These are phyloP conservation scores for Himalopsyche phryganea DNA, from an alignment of 1,140 invertebrate genomes.

Conservation along the genomic window DNA sequence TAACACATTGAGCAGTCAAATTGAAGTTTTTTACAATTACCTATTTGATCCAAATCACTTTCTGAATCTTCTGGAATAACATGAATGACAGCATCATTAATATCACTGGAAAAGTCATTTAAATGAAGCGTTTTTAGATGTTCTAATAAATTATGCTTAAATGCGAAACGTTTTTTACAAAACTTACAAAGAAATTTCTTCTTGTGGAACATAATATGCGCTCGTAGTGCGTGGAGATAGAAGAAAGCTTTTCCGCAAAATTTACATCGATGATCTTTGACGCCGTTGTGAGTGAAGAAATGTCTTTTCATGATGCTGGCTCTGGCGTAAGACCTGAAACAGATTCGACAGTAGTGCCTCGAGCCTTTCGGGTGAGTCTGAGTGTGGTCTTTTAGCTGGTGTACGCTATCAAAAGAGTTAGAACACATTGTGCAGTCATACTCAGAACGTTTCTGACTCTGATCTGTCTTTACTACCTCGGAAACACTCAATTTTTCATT, in stretches of 20 bases:
- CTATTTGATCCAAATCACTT: not conserved
- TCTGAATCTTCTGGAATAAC: not conserved
- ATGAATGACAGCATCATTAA: not conserved
- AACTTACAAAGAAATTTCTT: not conserved
- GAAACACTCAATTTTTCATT: too few species aligned
- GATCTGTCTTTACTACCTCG: not conserved
- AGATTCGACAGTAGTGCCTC: not conserved
- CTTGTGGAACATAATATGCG: not conserved
- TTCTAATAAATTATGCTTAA: not conserved
- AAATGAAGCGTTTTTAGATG: not conserved
- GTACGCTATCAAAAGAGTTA: not conserved
- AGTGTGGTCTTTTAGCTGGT: not conserved
- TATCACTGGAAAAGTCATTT: not conserved
- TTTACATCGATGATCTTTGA: not conserved
- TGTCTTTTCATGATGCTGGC: not conserved
- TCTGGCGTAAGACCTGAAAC: not conserved
- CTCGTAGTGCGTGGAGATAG: not conserved
- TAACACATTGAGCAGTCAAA: not conserved
- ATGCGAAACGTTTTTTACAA: not conserved
- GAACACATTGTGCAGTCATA: constrained; percentile 1
- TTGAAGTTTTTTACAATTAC: not conserved
- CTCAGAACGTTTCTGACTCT: not conserved
- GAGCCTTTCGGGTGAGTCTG: not conserved
- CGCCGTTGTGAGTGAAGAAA: not conserved
- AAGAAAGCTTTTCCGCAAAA: not conserved